Conservation (phyloP, 2,113 vertebrate genomes). For the Podilymbus podiceps region DNA sequence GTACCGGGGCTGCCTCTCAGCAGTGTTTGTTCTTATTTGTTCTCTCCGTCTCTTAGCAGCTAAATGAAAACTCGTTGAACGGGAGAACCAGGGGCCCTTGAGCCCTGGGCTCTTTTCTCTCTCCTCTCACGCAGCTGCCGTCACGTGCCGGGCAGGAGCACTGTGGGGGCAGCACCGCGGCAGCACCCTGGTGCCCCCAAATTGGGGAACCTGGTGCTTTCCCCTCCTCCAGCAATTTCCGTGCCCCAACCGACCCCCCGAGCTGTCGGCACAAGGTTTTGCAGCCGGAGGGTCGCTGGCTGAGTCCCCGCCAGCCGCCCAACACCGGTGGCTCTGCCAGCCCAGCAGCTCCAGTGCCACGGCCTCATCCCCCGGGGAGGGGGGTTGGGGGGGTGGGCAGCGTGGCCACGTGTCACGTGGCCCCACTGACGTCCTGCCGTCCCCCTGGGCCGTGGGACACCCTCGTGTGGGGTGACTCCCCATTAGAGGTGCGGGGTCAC, state of each 20-base stretch:
- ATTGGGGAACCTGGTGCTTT: not conserved
- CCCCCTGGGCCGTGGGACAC: not conserved
- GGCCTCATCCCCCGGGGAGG: not conserved
- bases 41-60: slow-evolving; percentile 63
- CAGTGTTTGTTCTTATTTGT: slow-evolving; percentile 65
- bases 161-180: not conserved
- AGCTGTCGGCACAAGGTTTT: not conserved
- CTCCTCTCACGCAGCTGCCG: not conserved
- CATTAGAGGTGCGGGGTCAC: not conserved
- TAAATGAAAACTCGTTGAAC: not conserved
- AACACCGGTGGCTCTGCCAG: not conserved
- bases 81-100: not conserved
- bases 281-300: not conserved
- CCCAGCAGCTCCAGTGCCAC: not conserved
- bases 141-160: rapidly evolving
- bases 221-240: not conserved
- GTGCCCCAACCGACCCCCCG: not conserved
- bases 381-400: too few species aligned
- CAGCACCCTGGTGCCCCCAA: not conserved
- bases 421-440: rapidly evolving
- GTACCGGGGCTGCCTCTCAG: not conserved
- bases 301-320: rapidly evolving
- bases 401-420: not conserved
- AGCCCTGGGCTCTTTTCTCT: not conserved
- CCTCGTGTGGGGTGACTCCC: rapidly evolving